Conservation (phyloP, 2,113 vertebrate genomes). For the Balaeniceps rex region DNA sequence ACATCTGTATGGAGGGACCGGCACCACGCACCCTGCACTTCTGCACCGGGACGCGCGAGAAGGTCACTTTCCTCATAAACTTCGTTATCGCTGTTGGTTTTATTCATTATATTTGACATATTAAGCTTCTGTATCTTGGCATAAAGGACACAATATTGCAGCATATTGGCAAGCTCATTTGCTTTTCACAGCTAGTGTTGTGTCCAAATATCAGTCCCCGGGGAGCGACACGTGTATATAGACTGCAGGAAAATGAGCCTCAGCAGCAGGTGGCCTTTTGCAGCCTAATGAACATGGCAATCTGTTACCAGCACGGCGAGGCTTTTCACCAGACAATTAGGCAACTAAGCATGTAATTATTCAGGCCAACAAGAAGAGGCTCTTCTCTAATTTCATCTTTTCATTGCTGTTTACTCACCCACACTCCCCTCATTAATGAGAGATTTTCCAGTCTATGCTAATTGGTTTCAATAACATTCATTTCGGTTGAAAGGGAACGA, state of each 20-base stretch:
- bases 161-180: conserved; percentile 99
- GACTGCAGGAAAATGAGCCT: conserved; percentile 87
- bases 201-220: conserved; percentile 91
- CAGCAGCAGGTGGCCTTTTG: conserved; percentile 99
- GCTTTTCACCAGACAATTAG: conserved; percentile 99
- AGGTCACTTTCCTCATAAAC: conserved; percentile 79
- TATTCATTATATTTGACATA: conserved; percentile 94
- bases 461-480: conserved; percentile 99
- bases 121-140: conserved; percentile 95
- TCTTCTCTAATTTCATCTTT: conserved; percentile 99
- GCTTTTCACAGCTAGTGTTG: conserved; percentile 92
- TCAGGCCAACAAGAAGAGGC: conserved; percentile 98
- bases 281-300: conserved; percentile 99
- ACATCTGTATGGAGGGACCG: conserved; percentile 72
- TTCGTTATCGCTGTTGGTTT: conserved; percentile 81
- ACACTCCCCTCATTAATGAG: conserved; percentile 99
- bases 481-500: conserved; percentile 99
- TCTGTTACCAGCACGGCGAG: conserved; percentile 93
- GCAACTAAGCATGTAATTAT: conserved; percentile 99
- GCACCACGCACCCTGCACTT: conserved; percentile 53
- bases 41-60: conserved; percentile 62
- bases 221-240: conserved; percentile 92
- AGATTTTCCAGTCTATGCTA: conserved; percentile 99
- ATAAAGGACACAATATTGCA: conserved; percentile 97
- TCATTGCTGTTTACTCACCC: conserved; percentile 99